Evolutionary conservation across 2,888 invertebrate genomes (phyloP).

Genomic region (Netelia fuscicornis): DNA sequence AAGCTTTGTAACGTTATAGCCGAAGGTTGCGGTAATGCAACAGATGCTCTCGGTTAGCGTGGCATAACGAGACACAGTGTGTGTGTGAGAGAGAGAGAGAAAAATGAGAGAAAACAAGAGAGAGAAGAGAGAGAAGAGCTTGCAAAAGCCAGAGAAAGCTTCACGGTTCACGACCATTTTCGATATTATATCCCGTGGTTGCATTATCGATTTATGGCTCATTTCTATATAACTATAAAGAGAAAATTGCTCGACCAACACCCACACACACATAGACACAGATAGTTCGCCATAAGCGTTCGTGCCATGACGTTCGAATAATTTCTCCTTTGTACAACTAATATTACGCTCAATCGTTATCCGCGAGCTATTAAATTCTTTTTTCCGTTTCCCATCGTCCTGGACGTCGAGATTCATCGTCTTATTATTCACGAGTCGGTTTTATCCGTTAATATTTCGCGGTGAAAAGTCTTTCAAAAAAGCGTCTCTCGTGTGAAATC

Average conservation of each 20-base stretch:
- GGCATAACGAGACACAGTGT: slow-evolving; percentile 36
- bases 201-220: slow-evolving; percentile 62
- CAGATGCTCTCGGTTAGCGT: slow-evolving; percentile 47
- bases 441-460: too few relatives aligned
- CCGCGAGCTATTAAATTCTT: too few relatives aligned
- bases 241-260: slow-evolving; percentile 13
- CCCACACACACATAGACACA: too few relatives aligned
- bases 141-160: slow-evolving; percentile 41
- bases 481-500: too few relatives aligned
- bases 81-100: background rate
- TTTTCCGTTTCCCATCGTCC: too few relatives aligned
- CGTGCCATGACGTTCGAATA: slow-evolving; percentile 34
- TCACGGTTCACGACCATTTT: slow-evolving; percentile 45
- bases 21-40: slow-evolving; percentile 43
- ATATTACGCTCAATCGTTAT: background rate
- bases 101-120: slow-evolving; percentile 29
- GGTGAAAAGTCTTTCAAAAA: too few relatives aligned
- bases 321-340: slow-evolving; percentile 25
- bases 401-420: too few relatives aligned
- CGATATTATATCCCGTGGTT: slow-evolving; percentile 52
- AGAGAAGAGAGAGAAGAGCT: slow-evolving; percentile 3
- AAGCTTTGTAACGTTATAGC: slow-evolving; percentile 18
- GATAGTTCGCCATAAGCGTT: background rate
- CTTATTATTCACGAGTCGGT: too few relatives aligned
- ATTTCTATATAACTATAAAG: background rate